Conservation (phyloP, 2,888 invertebrate species). For the Andrena trimmerana region DNA sequence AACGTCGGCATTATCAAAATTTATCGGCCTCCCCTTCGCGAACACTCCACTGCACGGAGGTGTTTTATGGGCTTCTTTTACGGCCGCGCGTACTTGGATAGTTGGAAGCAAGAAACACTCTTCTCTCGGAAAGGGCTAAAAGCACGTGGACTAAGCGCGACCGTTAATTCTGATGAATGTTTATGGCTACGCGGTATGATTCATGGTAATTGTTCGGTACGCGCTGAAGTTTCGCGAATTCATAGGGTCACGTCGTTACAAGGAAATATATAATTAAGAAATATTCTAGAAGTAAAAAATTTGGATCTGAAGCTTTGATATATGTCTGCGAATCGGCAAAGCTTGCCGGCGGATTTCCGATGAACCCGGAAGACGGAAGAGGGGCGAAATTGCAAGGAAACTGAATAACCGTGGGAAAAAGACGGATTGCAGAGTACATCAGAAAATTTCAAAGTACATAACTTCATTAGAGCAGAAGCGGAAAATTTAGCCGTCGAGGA, state of each 20-base stretch:
- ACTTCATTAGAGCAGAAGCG: slow-evolving; percentile 47
- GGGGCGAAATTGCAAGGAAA: background rate
- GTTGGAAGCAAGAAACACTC: background rate
- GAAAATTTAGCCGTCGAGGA: slow-evolving; percentile 35
- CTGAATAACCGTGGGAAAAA: slow-evolving; percentile 14
- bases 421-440: slow-evolving; percentile 27
- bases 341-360: background rate
- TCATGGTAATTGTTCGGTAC: background rate
- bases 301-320: background rate
- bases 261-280: no score
- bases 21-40: slow-evolving; percentile 62
- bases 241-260: no score
- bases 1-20: slow-evolving; percentile 72
- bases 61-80: slow-evolving; percentile 56
- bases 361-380: background rate
- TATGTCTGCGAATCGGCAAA: no score
- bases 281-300: no score
- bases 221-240: background rate
- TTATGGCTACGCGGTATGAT: background rate
- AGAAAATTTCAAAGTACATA: slow-evolving; percentile 52
- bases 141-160: slow-evolving; percentile 5
- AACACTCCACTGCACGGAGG: slow-evolving; percentile 28
- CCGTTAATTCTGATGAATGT: slow-evolving; percentile 32
- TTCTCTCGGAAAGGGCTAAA: slow-evolving; percentile 3
- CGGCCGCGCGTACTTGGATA: slow-evolving; percentile 11